phyloP scores from a whole-genome alignment of 2,888 invertebrate species.

The Carterocephalus palaemon region DNA sequence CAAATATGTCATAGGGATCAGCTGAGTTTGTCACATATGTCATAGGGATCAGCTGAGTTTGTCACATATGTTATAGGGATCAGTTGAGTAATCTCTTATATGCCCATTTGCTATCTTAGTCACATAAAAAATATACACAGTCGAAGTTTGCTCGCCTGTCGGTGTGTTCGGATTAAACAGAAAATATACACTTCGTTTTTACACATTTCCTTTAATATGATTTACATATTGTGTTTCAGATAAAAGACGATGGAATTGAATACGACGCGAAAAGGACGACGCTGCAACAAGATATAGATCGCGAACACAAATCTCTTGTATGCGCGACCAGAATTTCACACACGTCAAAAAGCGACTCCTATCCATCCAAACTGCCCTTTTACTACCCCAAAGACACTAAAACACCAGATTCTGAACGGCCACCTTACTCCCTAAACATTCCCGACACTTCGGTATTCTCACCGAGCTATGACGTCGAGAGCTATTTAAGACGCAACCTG shows the following conservation, averaged over 20 bases:
- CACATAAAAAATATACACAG: too few species aligned
- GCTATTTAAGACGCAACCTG: constrained; percentile 59
- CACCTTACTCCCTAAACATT: constrained; percentile 67
- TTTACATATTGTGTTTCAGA: constrained; percentile 58
- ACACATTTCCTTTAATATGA: too few species aligned
- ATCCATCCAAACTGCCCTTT: constrained; percentile 13
- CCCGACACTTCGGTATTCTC: constrained; percentile 65
- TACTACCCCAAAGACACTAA: constrained; percentile 36
- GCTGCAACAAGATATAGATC: constrained; percentile 69
- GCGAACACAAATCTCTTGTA: constrained; percentile 47
- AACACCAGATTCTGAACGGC: constrained; percentile 30
- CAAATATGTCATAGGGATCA: too few species aligned
- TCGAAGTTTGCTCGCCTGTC: too few species aligned
- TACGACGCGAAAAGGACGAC: constrained; percentile 67
- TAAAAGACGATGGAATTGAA: constrained; percentile 70
- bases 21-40: too few species aligned
- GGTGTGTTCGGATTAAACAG: too few species aligned
- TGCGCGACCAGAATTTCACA: constrained; percentile 32
- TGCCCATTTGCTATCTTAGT: too few species aligned
- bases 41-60: too few species aligned
- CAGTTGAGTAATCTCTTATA: too few species aligned
- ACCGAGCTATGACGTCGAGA: constrained; percentile 64
- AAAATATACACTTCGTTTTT: too few species aligned
- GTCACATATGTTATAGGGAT: too few species aligned
- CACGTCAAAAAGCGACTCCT: constrained; percentile 46